Conservation (phyloP, 2,113 vertebrate species). For the Orientallactaga bullata region DNA sequence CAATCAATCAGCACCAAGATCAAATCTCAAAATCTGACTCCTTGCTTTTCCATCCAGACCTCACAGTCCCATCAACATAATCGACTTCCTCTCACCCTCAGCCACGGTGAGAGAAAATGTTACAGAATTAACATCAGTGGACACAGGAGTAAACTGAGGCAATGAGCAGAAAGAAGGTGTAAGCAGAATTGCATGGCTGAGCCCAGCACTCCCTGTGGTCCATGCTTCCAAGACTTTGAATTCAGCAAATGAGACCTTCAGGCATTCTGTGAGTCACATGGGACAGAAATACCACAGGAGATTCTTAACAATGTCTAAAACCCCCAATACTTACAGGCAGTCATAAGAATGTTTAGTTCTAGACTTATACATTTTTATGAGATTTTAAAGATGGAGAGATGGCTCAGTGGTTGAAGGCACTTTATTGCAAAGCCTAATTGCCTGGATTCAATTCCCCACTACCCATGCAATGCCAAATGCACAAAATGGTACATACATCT, state of each 20-base stretch:
- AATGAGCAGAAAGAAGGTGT: background rate
- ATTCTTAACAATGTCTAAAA: background rate
- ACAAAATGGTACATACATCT: too few relatives aligned
- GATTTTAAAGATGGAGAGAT: too few relatives aligned
- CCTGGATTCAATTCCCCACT: too few relatives aligned
- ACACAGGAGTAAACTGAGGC: background rate
- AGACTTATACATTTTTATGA: too few relatives aligned
- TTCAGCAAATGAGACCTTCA: background rate
- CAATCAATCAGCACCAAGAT: too few relatives aligned
- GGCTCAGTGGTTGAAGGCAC: too few relatives aligned
- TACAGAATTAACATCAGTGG: background rate
- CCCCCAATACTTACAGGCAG: background rate
- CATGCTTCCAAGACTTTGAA: background rate
- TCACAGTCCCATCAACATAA: background rate
- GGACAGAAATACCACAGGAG: too few relatives aligned
- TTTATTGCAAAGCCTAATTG: too few relatives aligned
- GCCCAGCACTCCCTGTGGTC: background rate
- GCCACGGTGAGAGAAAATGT: background rate
- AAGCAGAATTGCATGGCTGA: background rate
- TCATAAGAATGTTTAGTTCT: too few relatives aligned
- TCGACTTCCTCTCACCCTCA: background rate
- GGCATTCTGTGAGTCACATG: background rate
- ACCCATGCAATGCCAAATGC: too few relatives aligned
- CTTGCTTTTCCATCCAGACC: background rate
- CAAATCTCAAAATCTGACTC: background rate